A percentile compares a stretch with the other conserved stretches of the same genome.
Evolutionary conservation across 2,113 vertebrate species (phyloP).

Genomic region (Mola mola): DNA sequence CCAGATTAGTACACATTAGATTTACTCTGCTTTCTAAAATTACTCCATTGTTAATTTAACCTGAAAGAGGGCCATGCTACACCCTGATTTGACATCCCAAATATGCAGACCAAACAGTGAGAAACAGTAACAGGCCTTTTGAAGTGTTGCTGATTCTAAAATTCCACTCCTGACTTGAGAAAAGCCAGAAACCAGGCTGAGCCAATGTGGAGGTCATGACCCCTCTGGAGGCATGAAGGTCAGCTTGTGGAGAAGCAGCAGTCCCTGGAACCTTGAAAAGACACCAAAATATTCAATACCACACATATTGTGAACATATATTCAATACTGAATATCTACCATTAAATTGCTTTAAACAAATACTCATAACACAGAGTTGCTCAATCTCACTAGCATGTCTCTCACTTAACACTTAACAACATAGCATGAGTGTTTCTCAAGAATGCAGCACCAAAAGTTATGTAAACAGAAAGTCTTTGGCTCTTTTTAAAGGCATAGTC

Average conservation of each 20-base stretch:
- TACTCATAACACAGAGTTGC: no score
- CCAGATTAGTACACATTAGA: not conserved
- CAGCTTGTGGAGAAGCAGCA: constrained; percentile 3
- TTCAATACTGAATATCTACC: no score
- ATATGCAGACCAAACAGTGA: constrained; percentile 2
- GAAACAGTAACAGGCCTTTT: constrained; percentile 16
- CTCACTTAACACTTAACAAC: no score
- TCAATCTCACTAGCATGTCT: no score
- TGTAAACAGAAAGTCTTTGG: no score
- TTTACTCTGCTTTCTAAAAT: not conserved
- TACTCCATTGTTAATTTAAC: not conserved
- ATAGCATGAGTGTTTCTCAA: no score
- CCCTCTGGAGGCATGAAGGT: constrained; percentile 11
- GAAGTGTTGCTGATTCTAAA: constrained; percentile 14
- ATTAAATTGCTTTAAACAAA: no score
- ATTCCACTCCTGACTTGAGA: constrained; percentile 41
- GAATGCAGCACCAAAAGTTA: no score
- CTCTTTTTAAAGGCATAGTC: no score
- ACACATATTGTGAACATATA: no score
- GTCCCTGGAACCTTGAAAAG: not conserved
- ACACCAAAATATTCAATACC: no score
- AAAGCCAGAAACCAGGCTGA: constrained; percentile 44
- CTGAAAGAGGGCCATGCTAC: not conserved
- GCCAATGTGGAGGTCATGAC: constrained; percentile 15
- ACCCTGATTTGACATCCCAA: not conserved